Evolutionary conservation across 2,113 vertebrate species (phyloP).

Genomic region (Poeciliopsis prolifica): DNA sequence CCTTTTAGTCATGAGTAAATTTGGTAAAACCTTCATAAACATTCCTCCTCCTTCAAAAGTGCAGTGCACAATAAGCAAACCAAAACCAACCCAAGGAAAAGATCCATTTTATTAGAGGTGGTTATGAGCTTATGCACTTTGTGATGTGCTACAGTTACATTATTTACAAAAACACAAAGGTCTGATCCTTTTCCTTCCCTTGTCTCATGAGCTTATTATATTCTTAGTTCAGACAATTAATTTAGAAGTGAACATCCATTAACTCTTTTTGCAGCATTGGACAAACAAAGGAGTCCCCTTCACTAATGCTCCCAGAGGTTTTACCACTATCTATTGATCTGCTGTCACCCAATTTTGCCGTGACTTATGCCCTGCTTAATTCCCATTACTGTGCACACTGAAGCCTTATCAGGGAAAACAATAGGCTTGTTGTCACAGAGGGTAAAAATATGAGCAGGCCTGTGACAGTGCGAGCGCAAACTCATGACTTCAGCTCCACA

Average conservation of each 20-base stretch:
- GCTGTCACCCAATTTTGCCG: slow-evolving; percentile 74
- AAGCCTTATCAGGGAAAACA: slow-evolving; percentile 76
- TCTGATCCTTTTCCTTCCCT: slow-evolving; percentile 15
- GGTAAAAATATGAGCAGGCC: slow-evolving; percentile 68
- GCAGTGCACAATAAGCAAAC: background rate
- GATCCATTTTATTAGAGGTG: background rate
- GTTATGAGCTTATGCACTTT: background rate
- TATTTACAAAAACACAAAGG: slow-evolving; percentile 29
- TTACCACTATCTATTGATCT: slow-evolving; percentile 76
- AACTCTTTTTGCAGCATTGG: slow-evolving; percentile 38
- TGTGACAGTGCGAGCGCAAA: slow-evolving; percentile 64
- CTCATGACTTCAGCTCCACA: slow-evolving; percentile 66
- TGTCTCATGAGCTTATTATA: slow-evolving; percentile 23
- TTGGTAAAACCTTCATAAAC: background rate
- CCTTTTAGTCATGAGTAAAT: background rate
- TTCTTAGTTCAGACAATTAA: slow-evolving; percentile 52
- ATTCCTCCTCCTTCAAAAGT: background rate
- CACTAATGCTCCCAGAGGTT: slow-evolving; percentile 71
- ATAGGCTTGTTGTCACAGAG: slow-evolving; percentile 71
- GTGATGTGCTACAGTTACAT: background rate
- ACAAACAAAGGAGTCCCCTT: slow-evolving; percentile 77
- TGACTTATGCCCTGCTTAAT: slow-evolving; percentile 78
- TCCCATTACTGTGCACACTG: slow-evolving; percentile 76
- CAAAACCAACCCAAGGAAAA: background rate
- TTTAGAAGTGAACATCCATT: slow-evolving; percentile 41